phyloP scores from a whole-genome alignment of 2,797 vertebrate species.

The Ceyx erithaca region DNA sequence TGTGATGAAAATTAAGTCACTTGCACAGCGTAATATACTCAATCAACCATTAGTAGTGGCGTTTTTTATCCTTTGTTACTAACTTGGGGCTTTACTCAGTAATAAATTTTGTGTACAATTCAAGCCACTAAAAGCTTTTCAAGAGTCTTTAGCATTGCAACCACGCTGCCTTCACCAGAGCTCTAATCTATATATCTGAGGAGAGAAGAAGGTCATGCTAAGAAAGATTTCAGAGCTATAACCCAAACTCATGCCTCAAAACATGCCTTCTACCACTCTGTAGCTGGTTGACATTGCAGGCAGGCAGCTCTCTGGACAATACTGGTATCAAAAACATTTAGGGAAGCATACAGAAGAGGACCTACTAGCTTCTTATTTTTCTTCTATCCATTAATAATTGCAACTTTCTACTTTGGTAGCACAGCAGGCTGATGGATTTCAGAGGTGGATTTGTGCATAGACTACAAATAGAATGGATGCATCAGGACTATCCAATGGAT shows the following conservation, averaged over 20 bases:
- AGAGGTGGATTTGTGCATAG: not conserved
- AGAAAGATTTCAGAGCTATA: not conserved
- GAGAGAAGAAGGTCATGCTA: not conserved
- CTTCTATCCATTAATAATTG: not conserved
- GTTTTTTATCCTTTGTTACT: not conserved
- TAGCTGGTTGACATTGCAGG: not conserved
- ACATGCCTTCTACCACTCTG: not conserved
- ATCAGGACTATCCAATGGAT: not conserved
- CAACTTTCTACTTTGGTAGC: not conserved
- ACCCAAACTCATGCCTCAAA: not conserved
- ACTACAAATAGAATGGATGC: not conserved
- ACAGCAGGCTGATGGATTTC: not conserved
- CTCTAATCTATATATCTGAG: not conserved
- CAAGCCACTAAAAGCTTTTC: constrained; percentile 30
- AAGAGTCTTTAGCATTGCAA: not conserved
- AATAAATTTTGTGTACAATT: constrained; percentile 13
- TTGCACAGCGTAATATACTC: constrained; percentile 8
- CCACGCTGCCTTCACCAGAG: not conserved
- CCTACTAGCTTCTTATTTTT: not conserved
- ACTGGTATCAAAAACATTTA: not conserved
- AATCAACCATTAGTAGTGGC: not conserved
- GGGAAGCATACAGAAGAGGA: not conserved
- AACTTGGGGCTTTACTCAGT: not conserved
- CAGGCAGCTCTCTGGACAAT: not conserved
- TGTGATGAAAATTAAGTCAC: constrained; percentile 42